Conservation (phyloP, 1,140 invertebrate species). For the Solenopsis fugax region DNA sequence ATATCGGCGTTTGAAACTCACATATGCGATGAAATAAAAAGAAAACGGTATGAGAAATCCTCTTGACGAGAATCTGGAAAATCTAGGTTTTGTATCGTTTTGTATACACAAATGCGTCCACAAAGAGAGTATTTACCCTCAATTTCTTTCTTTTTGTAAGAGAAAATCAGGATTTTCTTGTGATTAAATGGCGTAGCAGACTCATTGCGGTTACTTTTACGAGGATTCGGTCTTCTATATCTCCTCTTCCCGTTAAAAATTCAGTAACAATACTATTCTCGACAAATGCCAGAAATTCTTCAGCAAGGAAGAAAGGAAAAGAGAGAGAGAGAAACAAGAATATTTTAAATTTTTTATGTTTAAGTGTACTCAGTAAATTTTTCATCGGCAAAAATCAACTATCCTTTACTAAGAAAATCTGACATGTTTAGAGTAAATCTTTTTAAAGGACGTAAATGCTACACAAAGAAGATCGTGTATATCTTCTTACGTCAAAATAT, state of each 20-base stretch:
- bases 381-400: not conserved
- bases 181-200: conserved; percentile 44
- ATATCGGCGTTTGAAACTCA: not conserved
- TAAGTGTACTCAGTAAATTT: not conserved
- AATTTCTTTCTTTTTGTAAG: not conserved
- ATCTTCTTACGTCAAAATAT: conserved; percentile 12
- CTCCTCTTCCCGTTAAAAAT: not conserved
- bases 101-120: conserved; percentile 15
- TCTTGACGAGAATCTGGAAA: conserved; percentile 13
- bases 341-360: not conserved
- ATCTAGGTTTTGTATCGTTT: conserved; percentile 17
- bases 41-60: not conserved
- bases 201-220: conserved; percentile 33
- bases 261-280: conserved; percentile 8
- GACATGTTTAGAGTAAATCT: not conserved
- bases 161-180: conserved; percentile 34
- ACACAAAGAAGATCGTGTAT: not conserved
- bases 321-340: not conserved
- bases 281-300: conserved; percentile 14
- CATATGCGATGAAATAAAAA: not conserved
- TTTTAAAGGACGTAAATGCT: not conserved
- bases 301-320: not conserved
- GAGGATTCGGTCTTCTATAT: conserved; percentile 3
- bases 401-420: not conserved
- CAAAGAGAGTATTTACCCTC: not conserved